Evolutionary conservation across 2,888 invertebrate genomes (phyloP).

Genomic region (Reticulitermes lucifugus): DNA sequence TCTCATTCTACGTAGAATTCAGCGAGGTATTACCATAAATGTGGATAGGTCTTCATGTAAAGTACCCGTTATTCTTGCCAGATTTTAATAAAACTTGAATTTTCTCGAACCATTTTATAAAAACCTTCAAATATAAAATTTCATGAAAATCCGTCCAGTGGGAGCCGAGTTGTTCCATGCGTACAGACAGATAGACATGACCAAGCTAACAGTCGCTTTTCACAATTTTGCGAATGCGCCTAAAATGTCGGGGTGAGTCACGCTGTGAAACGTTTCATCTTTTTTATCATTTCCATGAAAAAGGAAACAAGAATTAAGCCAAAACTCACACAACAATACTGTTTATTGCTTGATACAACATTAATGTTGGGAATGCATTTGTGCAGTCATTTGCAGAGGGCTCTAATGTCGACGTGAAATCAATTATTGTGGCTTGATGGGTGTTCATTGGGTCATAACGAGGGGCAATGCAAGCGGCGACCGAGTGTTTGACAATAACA

Average conservation of each 20-base stretch:
- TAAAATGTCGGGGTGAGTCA: not conserved
- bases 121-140: no score
- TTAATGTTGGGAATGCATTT: not conserved
- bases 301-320: not conserved
- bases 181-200: no score
- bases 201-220: no score
- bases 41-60: no score
- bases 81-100: no score
- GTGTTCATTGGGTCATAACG: not conserved
- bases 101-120: no score
- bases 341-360: not conserved
- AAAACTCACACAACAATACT: not conserved
- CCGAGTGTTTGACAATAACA: not conserved
- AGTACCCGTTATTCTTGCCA: no score
- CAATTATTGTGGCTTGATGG: conserved; percentile 11
- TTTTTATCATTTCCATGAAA: not conserved
- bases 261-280: not conserved
- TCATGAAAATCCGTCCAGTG: no score
- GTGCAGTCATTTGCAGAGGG: not conserved
- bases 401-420: not conserved
- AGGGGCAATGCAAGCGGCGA: not conserved
- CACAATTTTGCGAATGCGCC: no score
- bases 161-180: no score
- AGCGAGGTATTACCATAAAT: no score
- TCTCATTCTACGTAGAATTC: no score